A percentile compares a stretch with the other conserved stretches of the same genome.
Conservation (phyloP, 2,113 vertebrate genomes). For the Emberiza fucata region DNA sequence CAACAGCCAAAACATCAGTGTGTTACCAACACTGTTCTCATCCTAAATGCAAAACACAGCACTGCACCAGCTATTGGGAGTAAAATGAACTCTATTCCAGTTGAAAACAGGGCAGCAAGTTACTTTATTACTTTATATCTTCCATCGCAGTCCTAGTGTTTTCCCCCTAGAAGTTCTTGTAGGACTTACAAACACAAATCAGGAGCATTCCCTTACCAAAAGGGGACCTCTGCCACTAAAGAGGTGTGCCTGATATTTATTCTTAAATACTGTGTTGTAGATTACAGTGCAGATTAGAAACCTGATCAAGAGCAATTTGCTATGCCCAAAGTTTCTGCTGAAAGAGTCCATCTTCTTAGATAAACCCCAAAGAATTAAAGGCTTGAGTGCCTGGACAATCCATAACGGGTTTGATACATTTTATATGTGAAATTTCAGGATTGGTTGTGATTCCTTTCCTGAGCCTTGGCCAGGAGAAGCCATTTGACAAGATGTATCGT, state of each 20-base stretch:
- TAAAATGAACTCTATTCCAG: not conserved
- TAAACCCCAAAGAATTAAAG: not conserved
- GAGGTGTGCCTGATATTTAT: not conserved
- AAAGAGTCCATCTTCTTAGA: not conserved
- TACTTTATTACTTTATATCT: not conserved
- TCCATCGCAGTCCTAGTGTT: not conserved
- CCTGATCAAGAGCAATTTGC: not conserved
- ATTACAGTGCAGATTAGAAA: not conserved
- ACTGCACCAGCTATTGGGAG: not conserved
- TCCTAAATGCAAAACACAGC: not conserved
- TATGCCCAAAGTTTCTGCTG: not conserved
- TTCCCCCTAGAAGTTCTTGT: not conserved
- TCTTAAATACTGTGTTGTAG: not conserved
- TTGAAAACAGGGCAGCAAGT: not conserved
- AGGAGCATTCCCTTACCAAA: not conserved
- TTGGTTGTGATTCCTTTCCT: not conserved
- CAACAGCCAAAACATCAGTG: not conserved
- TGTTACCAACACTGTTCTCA: not conserved
- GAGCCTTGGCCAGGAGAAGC: not conserved
- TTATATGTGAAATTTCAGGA: not conserved
- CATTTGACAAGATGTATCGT: not conserved
- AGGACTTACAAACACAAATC: not conserved
- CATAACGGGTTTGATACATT: not conserved
- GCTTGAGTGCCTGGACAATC: not conserved
- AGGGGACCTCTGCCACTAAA: not conserved